phyloP scores from a whole-genome alignment of 2,797 vertebrate species.

The Sphaeramia orbicularis region DNA sequence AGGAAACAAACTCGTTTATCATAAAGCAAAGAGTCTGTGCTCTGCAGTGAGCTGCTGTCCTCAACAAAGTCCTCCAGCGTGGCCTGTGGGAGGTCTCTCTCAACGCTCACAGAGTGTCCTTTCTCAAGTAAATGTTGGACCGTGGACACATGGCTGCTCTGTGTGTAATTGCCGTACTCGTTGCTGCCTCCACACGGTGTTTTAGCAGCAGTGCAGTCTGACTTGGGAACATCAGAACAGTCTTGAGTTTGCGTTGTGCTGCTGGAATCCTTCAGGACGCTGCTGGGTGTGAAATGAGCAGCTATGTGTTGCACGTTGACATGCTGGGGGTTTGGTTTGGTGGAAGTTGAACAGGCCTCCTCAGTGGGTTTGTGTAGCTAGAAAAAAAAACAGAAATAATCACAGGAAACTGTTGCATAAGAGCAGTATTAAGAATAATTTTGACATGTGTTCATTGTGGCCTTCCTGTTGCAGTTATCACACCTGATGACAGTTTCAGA shows the following conservation, averaged over 20 bases:
- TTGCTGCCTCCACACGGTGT: constrained; percentile 51
- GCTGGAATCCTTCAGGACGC: neutral
- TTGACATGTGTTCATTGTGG: neutral
- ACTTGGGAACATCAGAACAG: neutral
- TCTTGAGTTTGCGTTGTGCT: neutral
- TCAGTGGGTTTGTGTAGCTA: constrained; percentile 64
- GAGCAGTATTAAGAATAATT: neutral
- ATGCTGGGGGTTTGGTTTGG: constrained; percentile 57
- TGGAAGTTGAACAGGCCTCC: neutral
- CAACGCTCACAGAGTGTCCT: constrained; percentile 62
- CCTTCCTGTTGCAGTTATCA: constrained; percentile 31
- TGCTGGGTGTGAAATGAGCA: constrained; percentile 61
- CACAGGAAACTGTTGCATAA: neutral
- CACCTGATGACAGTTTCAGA: constrained; percentile 59
- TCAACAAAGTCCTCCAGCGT: constrained; percentile 85
- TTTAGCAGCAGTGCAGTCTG: constrained; percentile 18
- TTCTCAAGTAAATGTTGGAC: constrained; percentile 60
- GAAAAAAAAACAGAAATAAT: constrained; percentile 18
- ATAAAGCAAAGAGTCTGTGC: constrained; percentile 65
- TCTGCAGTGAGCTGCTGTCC: constrained; percentile 47
- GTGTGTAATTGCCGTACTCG: constrained; percentile 8
- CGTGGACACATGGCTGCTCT: constrained; percentile 13
- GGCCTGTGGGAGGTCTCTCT: constrained; percentile 82
- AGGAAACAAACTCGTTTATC: constrained; percentile 82
- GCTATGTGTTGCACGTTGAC: constrained; percentile 79